phyloP scores from a whole-genome alignment of 2,888 invertebrate genomes.

The Alitta virens region DNA sequence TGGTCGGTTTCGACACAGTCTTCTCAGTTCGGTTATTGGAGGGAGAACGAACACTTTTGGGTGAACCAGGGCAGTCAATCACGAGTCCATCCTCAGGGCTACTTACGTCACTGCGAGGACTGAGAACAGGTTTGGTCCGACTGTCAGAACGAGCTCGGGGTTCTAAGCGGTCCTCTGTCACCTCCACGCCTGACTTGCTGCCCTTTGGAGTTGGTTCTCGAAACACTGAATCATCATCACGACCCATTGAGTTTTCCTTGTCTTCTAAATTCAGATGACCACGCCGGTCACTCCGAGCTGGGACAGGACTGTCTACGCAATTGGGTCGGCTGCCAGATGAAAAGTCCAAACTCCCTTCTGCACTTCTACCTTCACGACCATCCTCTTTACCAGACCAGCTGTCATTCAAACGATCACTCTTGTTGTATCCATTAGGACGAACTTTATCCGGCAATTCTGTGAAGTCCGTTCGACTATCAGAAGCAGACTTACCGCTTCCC shows the following conservation, averaged over 20 bases:
- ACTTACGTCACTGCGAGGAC: constrained; percentile 47
- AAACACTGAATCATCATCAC: constrained; percentile 34
- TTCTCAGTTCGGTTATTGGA: constrained; percentile 1
- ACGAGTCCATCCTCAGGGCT: constrained; percentile 55
- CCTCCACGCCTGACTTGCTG: background rate
- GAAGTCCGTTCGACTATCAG: background rate
- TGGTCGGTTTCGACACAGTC: constrained; percentile 1
- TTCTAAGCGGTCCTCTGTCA: constrained; percentile 6
- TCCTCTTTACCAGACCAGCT: background rate
- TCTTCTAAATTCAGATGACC: constrained; percentile 12
- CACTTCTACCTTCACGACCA: background rate
- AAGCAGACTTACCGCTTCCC: background rate
- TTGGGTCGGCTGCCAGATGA: background rate
- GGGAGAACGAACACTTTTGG: constrained; percentile 15
- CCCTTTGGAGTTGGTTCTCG: constrained; percentile 41
- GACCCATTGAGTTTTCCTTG: constrained; percentile 17
- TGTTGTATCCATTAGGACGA: background rate
- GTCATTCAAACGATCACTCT: background rate
- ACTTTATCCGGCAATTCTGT: background rate
- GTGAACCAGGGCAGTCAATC: constrained; percentile 51
- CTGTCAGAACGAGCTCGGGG: background rate
- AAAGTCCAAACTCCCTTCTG: background rate
- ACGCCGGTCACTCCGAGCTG: background rate
- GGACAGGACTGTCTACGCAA: background rate
- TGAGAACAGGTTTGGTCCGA: constrained; percentile 20